Evolutionary conservation across 2,888 invertebrate species (phyloP).

Genomic region (Sisyra nigra): DNA sequence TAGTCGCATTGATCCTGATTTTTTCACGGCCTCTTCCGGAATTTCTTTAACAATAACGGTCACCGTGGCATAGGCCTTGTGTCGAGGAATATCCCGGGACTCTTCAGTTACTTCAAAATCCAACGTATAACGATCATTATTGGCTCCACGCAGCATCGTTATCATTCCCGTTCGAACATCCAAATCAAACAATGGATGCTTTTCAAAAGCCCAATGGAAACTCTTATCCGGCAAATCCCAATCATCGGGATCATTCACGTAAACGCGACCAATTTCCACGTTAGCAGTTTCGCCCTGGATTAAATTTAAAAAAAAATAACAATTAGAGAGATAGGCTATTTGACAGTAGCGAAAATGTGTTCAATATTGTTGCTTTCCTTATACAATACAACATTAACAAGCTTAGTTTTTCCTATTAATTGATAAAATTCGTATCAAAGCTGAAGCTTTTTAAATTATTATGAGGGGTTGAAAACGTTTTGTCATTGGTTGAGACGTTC

Average conservation of each 20-base stretch:
- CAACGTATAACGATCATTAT: constrained; percentile 58
- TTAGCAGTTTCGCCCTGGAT: constrained; percentile 65
- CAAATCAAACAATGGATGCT: constrained; percentile 53
- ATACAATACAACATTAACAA: no score
- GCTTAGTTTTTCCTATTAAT: no score
- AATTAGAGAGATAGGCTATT: no score
- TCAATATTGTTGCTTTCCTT: no score
- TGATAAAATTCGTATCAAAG: no score
- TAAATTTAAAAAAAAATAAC: no score
- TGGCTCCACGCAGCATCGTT: constrained; percentile 62
- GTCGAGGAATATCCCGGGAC: constrained; percentile 37
- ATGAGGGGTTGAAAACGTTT: no score
- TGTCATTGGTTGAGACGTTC: no score
- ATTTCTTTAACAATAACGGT: constrained; percentile 75
- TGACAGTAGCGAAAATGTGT: no score
- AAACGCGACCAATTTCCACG: constrained; percentile 79
- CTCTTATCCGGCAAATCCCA: constrained; percentile 91
- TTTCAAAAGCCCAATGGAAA: constrained; percentile 52
- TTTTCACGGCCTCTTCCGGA: constrained; percentile 80
- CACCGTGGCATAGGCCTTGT: constrained; percentile 69
- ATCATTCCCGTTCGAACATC: constrained; percentile 71
- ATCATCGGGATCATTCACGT: constrained; percentile 88
- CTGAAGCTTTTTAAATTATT: no score
- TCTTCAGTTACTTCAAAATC: constrained; percentile 60
- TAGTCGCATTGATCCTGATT: constrained; percentile 83